Evolutionary conservation across 1,140 invertebrate genomes (phyloP).

Genomic region (Odontomachus brunneus): DNA sequence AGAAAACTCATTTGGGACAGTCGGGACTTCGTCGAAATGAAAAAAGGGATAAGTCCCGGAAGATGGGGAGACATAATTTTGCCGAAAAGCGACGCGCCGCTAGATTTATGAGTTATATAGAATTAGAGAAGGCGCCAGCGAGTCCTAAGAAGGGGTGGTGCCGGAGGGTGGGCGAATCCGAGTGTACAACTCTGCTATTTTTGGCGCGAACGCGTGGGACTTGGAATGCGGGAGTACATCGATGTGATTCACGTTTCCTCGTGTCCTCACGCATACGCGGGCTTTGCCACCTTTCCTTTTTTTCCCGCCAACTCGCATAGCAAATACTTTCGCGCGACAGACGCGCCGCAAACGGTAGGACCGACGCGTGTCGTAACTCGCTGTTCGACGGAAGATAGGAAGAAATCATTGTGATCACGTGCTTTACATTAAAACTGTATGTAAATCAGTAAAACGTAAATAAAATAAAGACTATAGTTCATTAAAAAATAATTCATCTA

Average conservation of each 20-base stretch:
- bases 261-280: slow-evolving; percentile 9
- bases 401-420: too few relatives aligned
- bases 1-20: too few relatives aligned
- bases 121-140: slow-evolving; percentile 39
- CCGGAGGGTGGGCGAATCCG: slow-evolving; percentile 25
- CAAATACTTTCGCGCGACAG: slow-evolving; percentile 2
- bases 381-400: neutral
- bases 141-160: slow-evolving; percentile 36
- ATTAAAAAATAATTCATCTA: too few relatives aligned
- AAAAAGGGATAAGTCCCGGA: too few relatives aligned
- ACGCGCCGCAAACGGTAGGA: too few relatives aligned
- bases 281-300: slow-evolving; percentile 40
- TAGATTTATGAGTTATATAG: slow-evolving; percentile 54
- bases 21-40: too few relatives aligned
- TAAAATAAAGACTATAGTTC: too few relatives aligned
- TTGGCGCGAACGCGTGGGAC: slow-evolving; percentile 52
- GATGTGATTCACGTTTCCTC: slow-evolving; percentile 54
- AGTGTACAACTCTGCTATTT: slow-evolving; percentile 67
- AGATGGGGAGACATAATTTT: neutral
- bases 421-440: too few relatives aligned
- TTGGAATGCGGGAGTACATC: slow-evolving; percentile 49
- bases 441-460: too few relatives aligned
- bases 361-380: neutral
- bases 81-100: slow-evolving; percentile 22
- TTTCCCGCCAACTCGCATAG: neutral